Base-by-base conservation (phyloP, 2,113 vertebrate genomes). In the Falcunculus frontatus region DNA sequence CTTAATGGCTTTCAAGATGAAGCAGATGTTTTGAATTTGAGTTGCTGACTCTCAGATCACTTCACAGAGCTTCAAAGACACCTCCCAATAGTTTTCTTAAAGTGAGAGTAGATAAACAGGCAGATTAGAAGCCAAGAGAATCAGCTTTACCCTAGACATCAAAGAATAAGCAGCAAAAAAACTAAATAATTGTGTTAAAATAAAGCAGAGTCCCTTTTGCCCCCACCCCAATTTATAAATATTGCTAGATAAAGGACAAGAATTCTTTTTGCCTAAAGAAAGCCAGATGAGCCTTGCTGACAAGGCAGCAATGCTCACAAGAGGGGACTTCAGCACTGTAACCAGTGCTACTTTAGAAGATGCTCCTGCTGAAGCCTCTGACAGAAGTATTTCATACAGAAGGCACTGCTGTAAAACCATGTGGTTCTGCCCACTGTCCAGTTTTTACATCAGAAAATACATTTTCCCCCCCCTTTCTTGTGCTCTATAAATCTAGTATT, bases 241-340 rank as follows among this genome's bases (percentile, higher is more conserved):
- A 35, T 4, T 29, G 6, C 5, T 30, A 55, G 18, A 55, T 9
- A 33, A 83, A 83, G 17, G 35, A 46, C 6, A 26, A 30, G 19
- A 50, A 39, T 33, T 29, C 3, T 49, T 64, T 65, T 37, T 59
- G 56, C 27, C 18, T 39, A 27, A 83, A 70, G 7, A 8, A 59
- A 59, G 10, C 8, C 37, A 56, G 30, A 21, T 0, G 0, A 49
- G 6, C 8, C 16, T 42, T 56, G 52, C 62, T 76, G 64, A 89
- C 55, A 70, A 26, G 25, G n/a, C 55, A 90, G 23, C 7, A 35
- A 2, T 56, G 13, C 3, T 69, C 73, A 30, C 7, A 23, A n/a
- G 41, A 69, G 16, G 2, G 16, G 50, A 37, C 57, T 32, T 42
- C 73, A 87, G 46, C n/a, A 21, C 26, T 46, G 23, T 4, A 41